phyloP scores from a whole-genome alignment of 2,113 vertebrate genomes.

The Otolemur garnettii region DNA sequence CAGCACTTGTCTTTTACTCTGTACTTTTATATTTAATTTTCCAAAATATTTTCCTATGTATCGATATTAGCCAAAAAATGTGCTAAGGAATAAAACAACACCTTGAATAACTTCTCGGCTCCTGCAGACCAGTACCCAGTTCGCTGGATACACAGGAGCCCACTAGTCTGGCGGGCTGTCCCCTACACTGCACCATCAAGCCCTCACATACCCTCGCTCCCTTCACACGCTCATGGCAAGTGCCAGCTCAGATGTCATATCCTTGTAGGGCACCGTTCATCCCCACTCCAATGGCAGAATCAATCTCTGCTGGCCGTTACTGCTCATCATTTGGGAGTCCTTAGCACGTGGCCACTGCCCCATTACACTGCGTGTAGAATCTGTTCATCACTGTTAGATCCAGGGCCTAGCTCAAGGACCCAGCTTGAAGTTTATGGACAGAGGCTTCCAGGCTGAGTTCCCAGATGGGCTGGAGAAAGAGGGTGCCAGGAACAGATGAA shows the following conservation, averaged over 20 bases:
- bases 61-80: not conserved
- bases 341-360: not conserved
- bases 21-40: not conserved
- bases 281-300: not conserved
- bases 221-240: rapidly evolving
- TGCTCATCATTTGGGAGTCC: not conserved
- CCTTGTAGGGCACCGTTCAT: not conserved
- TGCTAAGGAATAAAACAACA: not conserved
- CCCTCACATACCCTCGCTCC: too few species aligned
- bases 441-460: not conserved
- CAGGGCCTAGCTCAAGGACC: not conserved
- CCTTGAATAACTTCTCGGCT: not conserved
- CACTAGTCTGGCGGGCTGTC: not conserved
- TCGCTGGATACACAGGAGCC: not conserved
- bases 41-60: not conserved
- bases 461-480: not conserved
- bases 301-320: not conserved
- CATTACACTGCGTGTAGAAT: not conserved
- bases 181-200: too few species aligned
- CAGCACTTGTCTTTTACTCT: not conserved
- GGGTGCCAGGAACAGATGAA: not conserved
- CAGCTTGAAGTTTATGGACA: not conserved
- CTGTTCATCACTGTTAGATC: not conserved
- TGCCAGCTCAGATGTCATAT: not conserved
- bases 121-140: not conserved